Conservation (phyloP, 2,113 vertebrate species). For the Nansenia antarctica region DNA sequence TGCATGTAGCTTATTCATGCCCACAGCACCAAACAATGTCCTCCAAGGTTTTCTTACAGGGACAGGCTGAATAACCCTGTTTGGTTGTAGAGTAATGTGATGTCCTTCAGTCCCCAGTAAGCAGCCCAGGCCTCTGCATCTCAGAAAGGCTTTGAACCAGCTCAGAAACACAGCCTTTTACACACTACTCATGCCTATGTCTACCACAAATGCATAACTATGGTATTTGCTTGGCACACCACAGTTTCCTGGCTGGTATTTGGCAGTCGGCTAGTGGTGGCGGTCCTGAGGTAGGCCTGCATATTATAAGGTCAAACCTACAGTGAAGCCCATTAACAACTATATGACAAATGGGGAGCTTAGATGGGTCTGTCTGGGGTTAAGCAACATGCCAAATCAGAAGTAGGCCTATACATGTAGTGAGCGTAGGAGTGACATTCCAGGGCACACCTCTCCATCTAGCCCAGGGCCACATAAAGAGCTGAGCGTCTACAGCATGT, state of each 20-base stretch:
- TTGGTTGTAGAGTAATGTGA: too few species aligned
- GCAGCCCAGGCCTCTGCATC: conserved; percentile 21
- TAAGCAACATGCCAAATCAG: too few species aligned
- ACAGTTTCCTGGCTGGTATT: conserved; percentile 59
- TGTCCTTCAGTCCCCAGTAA: background rate
- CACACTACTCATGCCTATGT: background rate
- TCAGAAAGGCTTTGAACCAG: conserved; percentile 19
- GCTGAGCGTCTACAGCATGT: conserved; percentile 33
- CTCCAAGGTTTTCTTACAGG: too few species aligned
- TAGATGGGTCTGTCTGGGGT: background rate
- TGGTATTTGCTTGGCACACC: conserved; percentile 48
- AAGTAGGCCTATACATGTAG: conserved; percentile 47
- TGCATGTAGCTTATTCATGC: conserved; percentile 18
- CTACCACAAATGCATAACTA: conserved; percentile 19
- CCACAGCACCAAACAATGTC: too few species aligned
- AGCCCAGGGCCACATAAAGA: conserved; percentile 43
- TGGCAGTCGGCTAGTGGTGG: conserved; percentile 35
- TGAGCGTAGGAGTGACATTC: conserved; percentile 31
- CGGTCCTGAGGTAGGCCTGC: conserved; percentile 28
- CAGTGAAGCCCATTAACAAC: conserved; percentile 48
- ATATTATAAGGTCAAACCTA: conserved; percentile 35
- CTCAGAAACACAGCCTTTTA: conserved; percentile 24
- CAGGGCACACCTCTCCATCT: conserved; percentile 17
- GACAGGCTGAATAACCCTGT: too few species aligned
- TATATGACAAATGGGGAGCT: background rate